Conservation (phyloP, 2,888 invertebrate species). For the Tyria jacobaeae region DNA sequence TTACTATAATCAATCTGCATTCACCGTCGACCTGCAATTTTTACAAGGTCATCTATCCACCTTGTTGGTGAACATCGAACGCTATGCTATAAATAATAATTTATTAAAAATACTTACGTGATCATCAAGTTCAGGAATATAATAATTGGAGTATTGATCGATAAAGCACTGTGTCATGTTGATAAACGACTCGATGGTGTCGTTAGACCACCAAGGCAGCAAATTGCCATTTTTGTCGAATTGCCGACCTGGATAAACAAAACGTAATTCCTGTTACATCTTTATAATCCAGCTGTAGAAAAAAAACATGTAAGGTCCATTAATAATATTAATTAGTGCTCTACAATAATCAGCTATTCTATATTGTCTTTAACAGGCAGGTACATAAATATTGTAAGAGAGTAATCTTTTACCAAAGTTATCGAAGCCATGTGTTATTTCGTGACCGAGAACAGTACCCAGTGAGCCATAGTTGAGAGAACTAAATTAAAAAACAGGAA, state of each 20-base stretch:
- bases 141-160: constrained; percentile 92
- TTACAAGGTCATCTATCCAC: too few species aligned
- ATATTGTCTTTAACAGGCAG: neutral
- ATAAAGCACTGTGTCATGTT: constrained; percentile 94
- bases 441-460: constrained; percentile 93
- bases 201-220: constrained; percentile 96
- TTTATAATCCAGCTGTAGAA: neutral
- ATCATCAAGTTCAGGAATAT: constrained; percentile 87
- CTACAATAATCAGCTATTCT: too few species aligned
- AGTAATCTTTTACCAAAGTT: constrained; percentile 73
- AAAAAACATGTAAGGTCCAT: too few species aligned
- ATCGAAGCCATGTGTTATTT: constrained; percentile 88
- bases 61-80: neutral
- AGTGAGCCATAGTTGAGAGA: constrained; percentile 94
- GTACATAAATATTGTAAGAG: neutral
- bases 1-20: too few species aligned
- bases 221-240: constrained; percentile 95
- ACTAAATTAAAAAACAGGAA: constrained; percentile 74
- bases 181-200: constrained; percentile 91
- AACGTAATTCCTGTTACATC: neutral
- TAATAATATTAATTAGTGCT: too few species aligned
- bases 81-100: too few species aligned
- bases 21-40: too few species aligned
- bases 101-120: constrained; percentile 80
- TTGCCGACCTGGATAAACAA: constrained; percentile 88